phyloP scores from a whole-genome alignment of 2,888 invertebrate genomes.

The Eupithecia tripunctaria region DNA sequence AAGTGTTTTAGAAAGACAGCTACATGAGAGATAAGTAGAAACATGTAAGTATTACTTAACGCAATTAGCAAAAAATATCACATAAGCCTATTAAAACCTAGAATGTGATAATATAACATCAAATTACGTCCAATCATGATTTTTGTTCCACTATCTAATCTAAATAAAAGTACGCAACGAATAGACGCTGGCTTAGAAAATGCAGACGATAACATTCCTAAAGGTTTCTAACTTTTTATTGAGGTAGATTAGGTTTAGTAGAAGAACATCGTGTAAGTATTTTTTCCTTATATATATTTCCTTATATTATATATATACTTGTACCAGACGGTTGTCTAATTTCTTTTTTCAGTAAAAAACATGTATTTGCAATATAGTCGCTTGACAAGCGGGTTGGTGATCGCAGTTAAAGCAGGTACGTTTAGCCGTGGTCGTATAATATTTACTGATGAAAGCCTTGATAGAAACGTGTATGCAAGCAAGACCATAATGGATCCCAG shows the following conservation, averaged over 20 bases:
- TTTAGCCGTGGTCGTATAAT: neutral
- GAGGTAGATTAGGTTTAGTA: too few relatives aligned
- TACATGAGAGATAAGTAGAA: neutral
- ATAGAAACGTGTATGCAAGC: neutral
- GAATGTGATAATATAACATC: neutral
- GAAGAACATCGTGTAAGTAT: neutral
- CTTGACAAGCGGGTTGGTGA: neutral
- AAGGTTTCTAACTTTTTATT: neutral
- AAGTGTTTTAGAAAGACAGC: neutral
- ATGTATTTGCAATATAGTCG: too few relatives aligned
- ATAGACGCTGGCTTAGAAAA: neutral
- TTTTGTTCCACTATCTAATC: neutral
- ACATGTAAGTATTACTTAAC: neutral
- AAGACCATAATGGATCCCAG: neutral
- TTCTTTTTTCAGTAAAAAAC: neutral
- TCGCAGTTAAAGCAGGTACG: neutral
- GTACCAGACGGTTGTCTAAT: neutral
- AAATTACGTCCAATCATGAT: neutral
- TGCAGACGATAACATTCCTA: neutral
- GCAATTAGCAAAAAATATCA: neutral
- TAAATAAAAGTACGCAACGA: neutral
- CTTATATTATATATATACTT: too few relatives aligned
- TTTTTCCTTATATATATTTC: neutral
- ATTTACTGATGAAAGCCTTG: neutral
- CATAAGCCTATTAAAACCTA: neutral